Conservation (phyloP, 2,797 vertebrate genomes). For the Rousettus madagascariensis region DNA sequence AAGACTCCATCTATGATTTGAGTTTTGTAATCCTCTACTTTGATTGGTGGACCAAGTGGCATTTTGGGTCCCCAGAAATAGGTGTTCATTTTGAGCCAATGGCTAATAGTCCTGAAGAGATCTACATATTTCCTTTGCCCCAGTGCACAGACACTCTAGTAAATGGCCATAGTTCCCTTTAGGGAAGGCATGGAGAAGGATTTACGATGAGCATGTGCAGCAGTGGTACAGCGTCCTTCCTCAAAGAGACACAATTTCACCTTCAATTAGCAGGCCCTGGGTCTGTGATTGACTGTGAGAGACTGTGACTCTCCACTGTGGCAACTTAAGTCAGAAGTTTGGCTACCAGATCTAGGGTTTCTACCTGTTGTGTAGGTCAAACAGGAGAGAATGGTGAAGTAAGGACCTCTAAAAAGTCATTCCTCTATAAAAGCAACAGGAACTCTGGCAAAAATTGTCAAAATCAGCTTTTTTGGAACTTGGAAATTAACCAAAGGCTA, state of each 20-base stretch:
- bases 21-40: background rate
- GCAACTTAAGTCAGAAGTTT: background rate
- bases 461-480: slow-evolving; percentile 18
- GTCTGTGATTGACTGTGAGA: background rate
- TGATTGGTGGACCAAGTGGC: background rate
- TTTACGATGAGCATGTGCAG: background rate
- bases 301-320: background rate
- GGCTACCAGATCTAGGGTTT: background rate
- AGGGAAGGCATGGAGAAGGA: background rate
- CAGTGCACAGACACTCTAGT: background rate
- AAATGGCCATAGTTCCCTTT: background rate
- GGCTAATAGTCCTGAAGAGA: background rate
- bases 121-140: background rate
- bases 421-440: background rate
- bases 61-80: background rate
- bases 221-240: background rate
- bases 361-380: background rate
- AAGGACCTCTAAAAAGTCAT: background rate
- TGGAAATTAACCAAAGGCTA: background rate
- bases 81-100: background rate
- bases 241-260: background rate
- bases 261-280: background rate
- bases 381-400: background rate
- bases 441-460: background rate
- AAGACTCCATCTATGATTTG: background rate